These are phyloP conservation scores for Podarcis muralis DNA, from an alignment of 2,113 vertebrate species.

Conservation along the genomic window DNA sequence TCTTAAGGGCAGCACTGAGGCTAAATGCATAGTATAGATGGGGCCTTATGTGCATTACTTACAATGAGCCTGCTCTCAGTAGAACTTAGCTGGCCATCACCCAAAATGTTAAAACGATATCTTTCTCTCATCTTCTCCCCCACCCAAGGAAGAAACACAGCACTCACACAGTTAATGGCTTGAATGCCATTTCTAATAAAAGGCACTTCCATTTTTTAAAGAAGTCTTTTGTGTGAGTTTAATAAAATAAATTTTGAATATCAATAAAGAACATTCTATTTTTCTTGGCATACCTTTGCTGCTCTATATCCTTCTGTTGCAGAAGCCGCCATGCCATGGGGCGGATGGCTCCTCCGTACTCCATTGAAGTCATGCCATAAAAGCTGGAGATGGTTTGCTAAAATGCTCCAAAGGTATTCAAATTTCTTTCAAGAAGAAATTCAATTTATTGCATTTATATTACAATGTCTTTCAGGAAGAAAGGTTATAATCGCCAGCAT, in stretches of 20 bases:
- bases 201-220: constrained; percentile 67
- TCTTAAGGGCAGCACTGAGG: no score
- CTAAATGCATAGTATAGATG: no score
- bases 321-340: constrained; percentile 83
- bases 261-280: constrained; percentile 94
- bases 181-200: constrained; percentile 71
- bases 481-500: constrained; percentile 96
- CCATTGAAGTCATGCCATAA: constrained; percentile 92
- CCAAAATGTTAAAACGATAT: constrained; percentile 16
- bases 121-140: not conserved
- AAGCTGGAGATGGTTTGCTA: constrained; percentile 97
- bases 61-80: no score
- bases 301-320: constrained; percentile 74
- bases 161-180: constrained; percentile 67
- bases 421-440: constrained; percentile 95
- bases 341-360: constrained; percentile 90
- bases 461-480: constrained; percentile 97
- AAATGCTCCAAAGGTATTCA: constrained; percentile 96
- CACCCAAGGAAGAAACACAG: constrained; percentile 4
- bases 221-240: constrained; percentile 86
- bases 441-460: constrained; percentile 99
- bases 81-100: not conserved
- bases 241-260: constrained; percentile 98
- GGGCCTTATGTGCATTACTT: no score
- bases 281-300: constrained; percentile 88